Evolutionary conservation across 1,140 invertebrate genomes (phyloP).

Genomic region (Macrocentrus cingulum): DNA sequence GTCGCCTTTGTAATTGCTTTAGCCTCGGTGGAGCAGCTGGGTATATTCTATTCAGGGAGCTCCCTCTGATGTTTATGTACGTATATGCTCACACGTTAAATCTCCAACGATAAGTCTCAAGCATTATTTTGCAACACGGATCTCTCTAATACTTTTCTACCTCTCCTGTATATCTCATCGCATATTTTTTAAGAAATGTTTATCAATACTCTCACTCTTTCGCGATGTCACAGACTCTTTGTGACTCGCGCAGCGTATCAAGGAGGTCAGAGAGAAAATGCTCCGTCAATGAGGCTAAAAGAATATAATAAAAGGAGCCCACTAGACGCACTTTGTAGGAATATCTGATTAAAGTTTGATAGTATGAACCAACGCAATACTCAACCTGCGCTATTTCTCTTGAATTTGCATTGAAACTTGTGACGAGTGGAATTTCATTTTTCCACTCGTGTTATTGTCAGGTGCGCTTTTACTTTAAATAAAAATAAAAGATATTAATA

Average conservation of each 20-base stretch:
- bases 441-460: too few relatives aligned
- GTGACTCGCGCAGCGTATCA: too few relatives aligned
- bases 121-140: too few relatives aligned
- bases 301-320: not conserved
- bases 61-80: not conserved
- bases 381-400: not conserved
- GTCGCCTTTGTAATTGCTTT: slow-evolving; percentile 55
- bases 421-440: slow-evolving; percentile 18
- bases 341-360: slow-evolving; percentile 21
- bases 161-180: too few relatives aligned
- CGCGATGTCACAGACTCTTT: too few relatives aligned
- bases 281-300: not conserved
- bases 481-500: not conserved
- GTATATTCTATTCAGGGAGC: slow-evolving; percentile 39
- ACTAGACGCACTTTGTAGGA: not conserved
- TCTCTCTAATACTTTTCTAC: too few relatives aligned
- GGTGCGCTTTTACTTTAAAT: not conserved
- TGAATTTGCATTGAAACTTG: slow-evolving; percentile 16
- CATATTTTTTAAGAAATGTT: too few relatives aligned
- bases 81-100: not conserved
- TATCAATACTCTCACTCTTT: too few relatives aligned
- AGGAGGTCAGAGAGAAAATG: slow-evolving; percentile 1
- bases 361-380: not conserved
- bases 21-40: slow-evolving; percentile 48
- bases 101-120: too few relatives aligned